phyloP scores from a whole-genome alignment of 1,140 invertebrate species.

The Panulirus ornatus region DNA sequence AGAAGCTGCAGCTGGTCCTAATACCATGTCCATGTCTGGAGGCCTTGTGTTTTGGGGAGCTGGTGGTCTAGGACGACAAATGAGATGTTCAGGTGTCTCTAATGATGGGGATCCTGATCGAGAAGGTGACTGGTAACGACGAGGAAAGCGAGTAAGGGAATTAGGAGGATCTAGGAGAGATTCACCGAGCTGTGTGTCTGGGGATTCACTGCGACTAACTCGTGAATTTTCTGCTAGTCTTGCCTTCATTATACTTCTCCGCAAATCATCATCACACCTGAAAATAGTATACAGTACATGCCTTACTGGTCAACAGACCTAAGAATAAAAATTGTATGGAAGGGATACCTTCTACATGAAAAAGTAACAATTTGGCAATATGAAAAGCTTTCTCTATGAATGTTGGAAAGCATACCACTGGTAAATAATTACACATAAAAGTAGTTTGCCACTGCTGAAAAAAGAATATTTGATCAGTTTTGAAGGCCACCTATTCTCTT shows the following conservation, averaged over 20 bases:
- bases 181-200: constrained; percentile 78
- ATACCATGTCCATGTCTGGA: constrained; percentile 48
- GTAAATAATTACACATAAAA: too few species aligned
- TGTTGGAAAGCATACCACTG: too few species aligned
- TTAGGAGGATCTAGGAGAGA: constrained; percentile 79
- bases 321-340: too few species aligned
- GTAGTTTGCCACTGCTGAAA: too few species aligned
- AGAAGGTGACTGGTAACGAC: constrained; percentile 78
- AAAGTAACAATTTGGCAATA: too few species aligned
- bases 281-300: not conserved
- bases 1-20: constrained; percentile 42
- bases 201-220: constrained; percentile 71
- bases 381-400: too few species aligned
- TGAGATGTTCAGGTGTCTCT: constrained; percentile 78
- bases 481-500: too few species aligned
- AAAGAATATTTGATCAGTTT: too few species aligned
- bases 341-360: too few species aligned
- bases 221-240: constrained; percentile 66
- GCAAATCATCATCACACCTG: constrained; percentile 72
- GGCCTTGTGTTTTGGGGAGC: constrained; percentile 50
- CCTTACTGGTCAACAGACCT: too few species aligned
- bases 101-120: constrained; percentile 77
- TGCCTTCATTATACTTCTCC: constrained; percentile 73
- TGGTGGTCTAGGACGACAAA: constrained; percentile 75
- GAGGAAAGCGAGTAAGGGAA: constrained; percentile 77